Percentiles rank a stretch among this genome's conserved stretches.
Conservation (phyloP, 1,140 invertebrate species). For the Hycleus phaleratus region DNA sequence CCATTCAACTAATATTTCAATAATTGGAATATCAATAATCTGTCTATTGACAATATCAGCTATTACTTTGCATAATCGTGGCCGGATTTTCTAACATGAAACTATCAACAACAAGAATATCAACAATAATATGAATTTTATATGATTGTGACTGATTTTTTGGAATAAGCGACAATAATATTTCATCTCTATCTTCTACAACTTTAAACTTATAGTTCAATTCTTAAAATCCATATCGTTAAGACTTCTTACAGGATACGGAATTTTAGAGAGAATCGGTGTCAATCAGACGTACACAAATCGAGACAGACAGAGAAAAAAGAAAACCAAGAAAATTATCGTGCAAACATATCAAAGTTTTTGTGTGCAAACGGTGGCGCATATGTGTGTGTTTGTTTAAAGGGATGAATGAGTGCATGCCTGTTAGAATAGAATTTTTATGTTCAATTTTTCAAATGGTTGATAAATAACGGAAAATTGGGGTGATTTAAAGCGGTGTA, state of each 20-base stretch:
- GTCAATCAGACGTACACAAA: too few species aligned
- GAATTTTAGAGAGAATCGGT: too few species aligned
- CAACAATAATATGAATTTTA: not conserved
- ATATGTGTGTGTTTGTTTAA: not conserved
- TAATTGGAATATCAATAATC: constrained; percentile 2
- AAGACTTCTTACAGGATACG: too few species aligned
- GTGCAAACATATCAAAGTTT: constrained; percentile 11
- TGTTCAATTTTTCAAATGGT: not conserved
- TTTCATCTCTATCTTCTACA: too few species aligned
- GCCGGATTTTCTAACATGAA: constrained; percentile 15
- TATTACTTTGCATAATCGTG: constrained; percentile 3
- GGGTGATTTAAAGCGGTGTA: not conserved
- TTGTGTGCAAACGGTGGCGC: too few species aligned
- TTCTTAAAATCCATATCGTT: too few species aligned
- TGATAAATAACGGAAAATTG: not conserved
- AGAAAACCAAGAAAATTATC: constrained; percentile 13
- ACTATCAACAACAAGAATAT: not conserved
- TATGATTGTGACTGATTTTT: constrained; percentile 11
- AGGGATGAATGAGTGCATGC: not conserved
- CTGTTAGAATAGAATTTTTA: not conserved
- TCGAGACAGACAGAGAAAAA: not conserved
- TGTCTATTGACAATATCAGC: constrained; percentile 10
- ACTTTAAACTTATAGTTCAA: too few species aligned
- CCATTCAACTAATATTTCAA: constrained; percentile 1
- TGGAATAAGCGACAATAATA: too few species aligned